Conservation (phyloP, 2,888 invertebrate species). For the Matsumyia berberina region DNA sequence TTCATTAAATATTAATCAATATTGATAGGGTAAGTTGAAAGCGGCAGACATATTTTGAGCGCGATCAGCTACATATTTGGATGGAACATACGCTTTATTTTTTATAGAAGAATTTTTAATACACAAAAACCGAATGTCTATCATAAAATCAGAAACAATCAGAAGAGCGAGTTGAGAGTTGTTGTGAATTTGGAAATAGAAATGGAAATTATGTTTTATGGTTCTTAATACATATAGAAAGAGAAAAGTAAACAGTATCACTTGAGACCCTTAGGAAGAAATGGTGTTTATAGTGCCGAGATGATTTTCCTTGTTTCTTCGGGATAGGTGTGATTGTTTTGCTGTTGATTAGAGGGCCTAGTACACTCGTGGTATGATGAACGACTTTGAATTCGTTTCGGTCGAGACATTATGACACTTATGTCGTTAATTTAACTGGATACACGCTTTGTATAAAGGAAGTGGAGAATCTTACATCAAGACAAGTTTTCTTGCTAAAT, state of each 20-base stretch:
- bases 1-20: constrained; percentile 58
- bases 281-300: background rate
- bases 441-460: no score
- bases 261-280: background rate
- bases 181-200: no score
- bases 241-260: constrained; percentile 8
- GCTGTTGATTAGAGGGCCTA: no score
- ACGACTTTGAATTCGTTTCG: no score
- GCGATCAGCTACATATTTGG: constrained; percentile 79
- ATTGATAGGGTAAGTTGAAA: constrained; percentile 46
- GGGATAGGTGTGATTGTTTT: no score
- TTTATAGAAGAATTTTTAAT: constrained; percentile 70
- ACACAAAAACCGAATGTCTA: constrained; percentile 72
- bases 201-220: background rate
- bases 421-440: no score
- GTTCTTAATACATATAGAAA: background rate
- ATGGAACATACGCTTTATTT: constrained; percentile 76
- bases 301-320: background rate
- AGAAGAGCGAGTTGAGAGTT: constrained; percentile 32
- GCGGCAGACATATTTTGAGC: constrained; percentile 53
- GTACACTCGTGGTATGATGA: no score
- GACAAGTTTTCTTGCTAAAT: no score
- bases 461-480: no score
- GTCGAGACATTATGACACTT: no score
- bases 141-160: constrained; percentile 55